Evolutionary conservation across 1,140 invertebrate genomes (phyloP).

Genomic region (Cryptotermes secundus): DNA sequence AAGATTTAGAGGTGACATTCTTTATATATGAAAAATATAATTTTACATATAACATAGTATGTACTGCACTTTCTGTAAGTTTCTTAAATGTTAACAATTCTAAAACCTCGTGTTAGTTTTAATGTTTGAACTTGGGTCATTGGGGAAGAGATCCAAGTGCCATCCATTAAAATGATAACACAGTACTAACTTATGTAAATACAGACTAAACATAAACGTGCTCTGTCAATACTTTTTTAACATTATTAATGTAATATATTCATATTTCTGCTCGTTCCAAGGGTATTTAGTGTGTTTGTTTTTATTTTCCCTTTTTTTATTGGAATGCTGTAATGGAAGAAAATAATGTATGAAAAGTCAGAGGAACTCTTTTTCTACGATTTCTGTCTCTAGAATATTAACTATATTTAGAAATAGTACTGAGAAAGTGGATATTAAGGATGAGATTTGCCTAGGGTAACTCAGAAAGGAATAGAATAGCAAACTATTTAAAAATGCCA

Average conservation of each 20-base stretch:
- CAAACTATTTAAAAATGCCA: neutral
- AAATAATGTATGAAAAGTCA: neutral
- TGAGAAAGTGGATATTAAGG: neutral
- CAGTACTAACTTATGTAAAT: neutral
- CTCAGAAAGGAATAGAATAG: neutral
- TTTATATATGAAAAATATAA: neutral
- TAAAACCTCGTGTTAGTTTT: neutral
- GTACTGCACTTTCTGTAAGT: neutral
- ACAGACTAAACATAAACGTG: neutral
- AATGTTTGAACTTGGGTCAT: conserved; percentile 30
- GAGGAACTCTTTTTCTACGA: neutral
- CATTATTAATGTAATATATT: neutral
- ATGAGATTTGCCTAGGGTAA: neutral
- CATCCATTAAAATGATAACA: neutral
- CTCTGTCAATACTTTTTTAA: conserved; percentile 1
- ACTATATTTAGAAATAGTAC: neutral
- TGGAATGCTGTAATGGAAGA: neutral
- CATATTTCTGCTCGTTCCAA: neutral
- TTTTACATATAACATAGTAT: neutral
- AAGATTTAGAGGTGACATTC: neutral
- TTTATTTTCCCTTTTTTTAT: neutral
- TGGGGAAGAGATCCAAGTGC: conserved; percentile 33
- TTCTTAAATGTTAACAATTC: neutral
- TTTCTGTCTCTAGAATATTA: neutral
- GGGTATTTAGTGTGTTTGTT: neutral